A percentile compares a stretch with the other conserved stretches of the same genome.
Conservation (phyloP, 2,797 vertebrate genomes). For the Buceros bicornis region DNA sequence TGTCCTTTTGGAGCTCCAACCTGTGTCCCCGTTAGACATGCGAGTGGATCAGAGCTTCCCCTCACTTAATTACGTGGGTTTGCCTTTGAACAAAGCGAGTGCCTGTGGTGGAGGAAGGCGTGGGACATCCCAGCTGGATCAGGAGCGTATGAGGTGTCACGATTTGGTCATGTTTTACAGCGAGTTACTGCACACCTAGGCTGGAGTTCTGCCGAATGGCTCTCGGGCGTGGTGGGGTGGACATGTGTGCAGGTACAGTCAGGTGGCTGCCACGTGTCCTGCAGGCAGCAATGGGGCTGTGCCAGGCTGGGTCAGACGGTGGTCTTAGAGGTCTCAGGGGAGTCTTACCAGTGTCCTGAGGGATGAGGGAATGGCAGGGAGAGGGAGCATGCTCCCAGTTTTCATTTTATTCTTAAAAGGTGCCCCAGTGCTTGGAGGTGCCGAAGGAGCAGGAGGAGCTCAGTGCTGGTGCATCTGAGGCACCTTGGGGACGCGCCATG, state of each 20-base stretch:
- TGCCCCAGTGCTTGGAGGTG: not conserved
- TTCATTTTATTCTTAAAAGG: not conserved
- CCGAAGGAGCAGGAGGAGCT: not conserved
- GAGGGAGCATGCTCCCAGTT: not conserved
- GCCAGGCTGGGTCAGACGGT: not conserved
- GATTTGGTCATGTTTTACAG: not conserved
- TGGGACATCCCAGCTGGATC: not conserved
- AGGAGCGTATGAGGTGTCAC: rapidly evolving
- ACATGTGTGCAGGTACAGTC: not conserved
- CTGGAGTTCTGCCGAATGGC: not conserved
- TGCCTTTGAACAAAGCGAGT: not conserved
- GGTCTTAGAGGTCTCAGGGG: not conserved
- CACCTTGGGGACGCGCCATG: rapidly evolving
- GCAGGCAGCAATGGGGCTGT: not conserved
- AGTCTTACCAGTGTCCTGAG: rapidly evolving
- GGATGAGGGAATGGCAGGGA: not conserved
- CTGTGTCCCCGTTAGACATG: not conserved
- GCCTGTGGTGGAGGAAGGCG: not conserved
- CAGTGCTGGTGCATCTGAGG: not conserved
- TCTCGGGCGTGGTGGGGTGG: not conserved
- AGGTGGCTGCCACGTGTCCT: not conserved
- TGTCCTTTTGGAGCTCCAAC: not conserved
- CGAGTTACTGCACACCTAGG: not conserved
- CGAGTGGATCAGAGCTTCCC: not conserved
- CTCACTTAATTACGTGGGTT: not conserved